These are phyloP conservation scores for Odocoileus virginianus DNA, from an alignment of 2,113 vertebrate species.

Conservation along the genomic window DNA sequence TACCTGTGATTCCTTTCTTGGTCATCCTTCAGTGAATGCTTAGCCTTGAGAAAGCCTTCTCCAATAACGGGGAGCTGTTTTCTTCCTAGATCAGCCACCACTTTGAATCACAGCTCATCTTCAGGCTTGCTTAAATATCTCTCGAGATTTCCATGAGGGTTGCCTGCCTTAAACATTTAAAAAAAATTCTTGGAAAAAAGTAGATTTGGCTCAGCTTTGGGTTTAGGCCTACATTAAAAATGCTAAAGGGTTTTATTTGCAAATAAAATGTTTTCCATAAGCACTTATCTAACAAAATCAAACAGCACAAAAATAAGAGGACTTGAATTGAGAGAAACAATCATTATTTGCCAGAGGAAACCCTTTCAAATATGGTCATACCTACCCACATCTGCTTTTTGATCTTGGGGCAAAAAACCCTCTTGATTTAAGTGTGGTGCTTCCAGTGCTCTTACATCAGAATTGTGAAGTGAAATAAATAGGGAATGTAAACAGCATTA, in stretches of 20 bases:
- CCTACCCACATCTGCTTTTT: not conserved
- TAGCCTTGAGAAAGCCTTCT: not conserved
- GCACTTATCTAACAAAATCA: constrained; percentile 32
- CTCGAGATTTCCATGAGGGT: not conserved
- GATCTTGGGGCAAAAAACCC: not conserved
- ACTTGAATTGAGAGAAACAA: not conserved
- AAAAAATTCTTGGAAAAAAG: not conserved
- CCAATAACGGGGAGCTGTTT: not conserved
- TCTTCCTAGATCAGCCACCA: not conserved
- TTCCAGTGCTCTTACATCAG: constrained; percentile 34
- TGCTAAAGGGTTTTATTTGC: constrained; percentile 7
- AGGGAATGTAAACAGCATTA: constrained; percentile 33
- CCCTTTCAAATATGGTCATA: not conserved
- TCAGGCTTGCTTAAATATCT: not conserved
- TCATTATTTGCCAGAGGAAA: constrained; percentile 32
- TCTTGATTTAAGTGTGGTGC: constrained; percentile 39
- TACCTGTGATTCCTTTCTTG: not conserved
- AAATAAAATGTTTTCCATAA: constrained; percentile 43
- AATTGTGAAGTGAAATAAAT: constrained; percentile 35
- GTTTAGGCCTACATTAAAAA: not conserved
- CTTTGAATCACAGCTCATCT: not conserved
- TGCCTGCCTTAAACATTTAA: not conserved
- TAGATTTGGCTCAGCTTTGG: not conserved
- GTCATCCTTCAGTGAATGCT: not conserved
- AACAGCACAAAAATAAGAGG: constrained; percentile 16